Base-by-base conservation (phyloP, 2,888 invertebrate species). In the Netelia virgata region DNA sequence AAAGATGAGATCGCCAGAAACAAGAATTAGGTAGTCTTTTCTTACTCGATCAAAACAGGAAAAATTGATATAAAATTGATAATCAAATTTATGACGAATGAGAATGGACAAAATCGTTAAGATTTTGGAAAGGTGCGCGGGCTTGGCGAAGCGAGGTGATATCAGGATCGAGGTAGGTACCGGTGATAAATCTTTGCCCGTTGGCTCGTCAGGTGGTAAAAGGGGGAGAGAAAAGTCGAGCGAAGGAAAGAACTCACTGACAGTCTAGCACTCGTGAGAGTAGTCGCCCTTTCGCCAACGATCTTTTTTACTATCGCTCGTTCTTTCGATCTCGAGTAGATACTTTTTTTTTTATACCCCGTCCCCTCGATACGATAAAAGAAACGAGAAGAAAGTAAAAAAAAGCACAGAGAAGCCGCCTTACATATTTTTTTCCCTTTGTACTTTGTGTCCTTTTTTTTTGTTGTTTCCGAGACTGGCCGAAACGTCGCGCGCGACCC, bases 151-250 rank as follows among this genome's bases (percentile, higher is more conserved):
- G 91, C 36, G 91, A 92, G 93, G 93, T 93, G 92, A 93, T 93
- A 93, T 93, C 93, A n/a, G n/a, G n/a, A n/a, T n/a, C n/a, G n/a
- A n/a, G n/a, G n/a, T n/a, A n/a, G n/a, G n/a, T n/a, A 47, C 57
- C 88, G 88, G 91, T 92, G 93, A 93, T 93, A 93, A 93, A 93
- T 93, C 83, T 79, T 79, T 89, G 70, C 81, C 66, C 73, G 87
- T 81, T 78, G 88, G 88, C 87, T 87, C 90, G 91, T 91, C 91
- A 90, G 91, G 89, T 90, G 89, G 88, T 87, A 41, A 61, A 72
- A 75, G 77, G 23, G 16, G 20, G 78, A 73, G 55, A 63, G 73
- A 57, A 64, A 50, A 69, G 50, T 63, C 43, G 57, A 69, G 69
- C 61, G 41, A 81, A 70, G 70, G n/a, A 82, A 72, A 76, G 47